phyloP scores from a whole-genome alignment of 2,797 vertebrate genomes.

The Tamandua tetradactyla region DNA sequence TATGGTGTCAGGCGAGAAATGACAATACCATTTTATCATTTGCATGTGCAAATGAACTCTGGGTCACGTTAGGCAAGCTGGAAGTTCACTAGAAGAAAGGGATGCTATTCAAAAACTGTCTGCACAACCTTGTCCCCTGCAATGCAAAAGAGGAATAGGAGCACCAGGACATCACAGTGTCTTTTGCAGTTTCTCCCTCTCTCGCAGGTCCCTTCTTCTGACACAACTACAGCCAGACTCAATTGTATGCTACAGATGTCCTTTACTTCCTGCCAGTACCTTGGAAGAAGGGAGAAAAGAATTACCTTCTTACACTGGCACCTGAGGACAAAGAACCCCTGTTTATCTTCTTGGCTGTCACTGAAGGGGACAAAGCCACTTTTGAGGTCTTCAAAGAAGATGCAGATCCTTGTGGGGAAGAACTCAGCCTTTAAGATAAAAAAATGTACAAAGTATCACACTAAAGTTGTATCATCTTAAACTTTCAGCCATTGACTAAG shows the following conservation, averaged over 20 bases:
- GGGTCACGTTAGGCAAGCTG: not conserved
- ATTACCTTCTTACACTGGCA: constrained; percentile 90
- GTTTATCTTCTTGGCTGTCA: constrained; percentile 90
- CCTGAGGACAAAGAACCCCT: constrained; percentile 84
- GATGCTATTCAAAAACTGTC: accelerated
- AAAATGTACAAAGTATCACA: not conserved
- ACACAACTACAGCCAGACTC: not conserved
- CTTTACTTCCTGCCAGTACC: not conserved
- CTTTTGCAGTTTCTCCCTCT: not conserved
- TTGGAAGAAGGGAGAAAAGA: not conserved
- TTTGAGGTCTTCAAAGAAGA: constrained; percentile 91
- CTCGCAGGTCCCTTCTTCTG: not conserved
- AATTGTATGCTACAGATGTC: not conserved
- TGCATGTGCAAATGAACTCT: not conserved
- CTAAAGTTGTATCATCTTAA: not conserved
- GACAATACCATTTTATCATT: no score
- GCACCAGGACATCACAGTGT: not conserved
- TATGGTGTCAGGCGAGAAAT: not conserved
- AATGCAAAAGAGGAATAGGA: not conserved
- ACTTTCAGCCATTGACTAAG: not conserved
- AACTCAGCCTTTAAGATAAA: constrained; percentile 84
- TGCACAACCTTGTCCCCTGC: not conserved
- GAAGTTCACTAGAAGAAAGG: not conserved
- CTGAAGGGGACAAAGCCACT: constrained; percentile 87
- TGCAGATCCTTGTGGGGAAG: constrained; percentile 85